Base-by-base conservation (phyloP, 2,797 vertebrate species). In the Helicolenus hilgendorfi region DNA sequence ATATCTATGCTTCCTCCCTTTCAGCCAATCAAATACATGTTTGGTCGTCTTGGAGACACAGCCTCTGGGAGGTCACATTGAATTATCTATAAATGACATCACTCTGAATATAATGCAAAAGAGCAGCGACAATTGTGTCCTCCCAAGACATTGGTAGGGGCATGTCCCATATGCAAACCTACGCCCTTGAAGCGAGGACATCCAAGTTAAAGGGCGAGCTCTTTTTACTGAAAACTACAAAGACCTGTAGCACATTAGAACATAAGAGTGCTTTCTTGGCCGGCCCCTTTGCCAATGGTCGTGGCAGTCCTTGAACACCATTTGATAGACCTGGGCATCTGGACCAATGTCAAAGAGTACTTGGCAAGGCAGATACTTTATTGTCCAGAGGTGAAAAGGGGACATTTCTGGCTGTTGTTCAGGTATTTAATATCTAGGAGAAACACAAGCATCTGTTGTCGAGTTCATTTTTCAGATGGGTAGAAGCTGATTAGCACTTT, bases 251-350 rank as follows among this genome's bases (percentile, higher is more conserved):
- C 75, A 73, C 84, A 89, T 92, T 88, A 81, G 85, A 90, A 86
- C 87, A 88, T 83, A 62, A 80, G 7, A 95, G 90, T 95, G 94
- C 91, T 94, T 92, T 95, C 89, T 94, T 96, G 96, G 94, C 90
- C 80, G 49, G 90, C 79, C 38, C 38, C 38, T 75, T 59, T 26
- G 56, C 72, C 91, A 76, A 22, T 75, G 85, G 74, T 77, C 91
- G 79, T 24, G 49, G 81, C 77, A 88, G 89, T 86, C 83, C 77
- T 89, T 82, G 82, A 95, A 93, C 83, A 84, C 78, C 62, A 55
- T 96, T 92, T 93, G 93, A 95, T 93, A 92, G 88, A 94, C 91
- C 89, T 82, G 89, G 87, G 90, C 89, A 94, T 95, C 91, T 95
- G 91, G 90, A 88, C 77, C 89, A 91, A 89, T 92, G 92, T 95